Evolutionary conservation across 2,797 vertebrate species (phyloP).

Genomic region (Pipistrellus pygmaeus): DNA sequence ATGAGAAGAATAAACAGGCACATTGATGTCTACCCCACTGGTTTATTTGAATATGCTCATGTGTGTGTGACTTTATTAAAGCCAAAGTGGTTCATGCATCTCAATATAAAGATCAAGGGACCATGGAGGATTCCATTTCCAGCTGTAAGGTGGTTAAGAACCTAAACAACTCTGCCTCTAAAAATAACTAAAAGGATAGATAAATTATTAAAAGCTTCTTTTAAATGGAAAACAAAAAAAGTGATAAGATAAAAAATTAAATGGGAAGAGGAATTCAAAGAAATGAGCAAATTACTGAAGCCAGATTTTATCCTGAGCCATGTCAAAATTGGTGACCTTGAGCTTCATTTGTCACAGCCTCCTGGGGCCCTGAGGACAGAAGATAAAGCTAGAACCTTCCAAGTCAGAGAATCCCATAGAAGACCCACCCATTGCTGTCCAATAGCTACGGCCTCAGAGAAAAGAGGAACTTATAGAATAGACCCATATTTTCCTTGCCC

Average conservation of each 20-base stretch:
- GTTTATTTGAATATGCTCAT: background rate
- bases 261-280: conserved; percentile 50
- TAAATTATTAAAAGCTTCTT: conserved; percentile 40
- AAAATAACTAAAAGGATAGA: background rate
- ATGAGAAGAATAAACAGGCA: conserved; percentile 47
- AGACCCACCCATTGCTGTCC: background rate
- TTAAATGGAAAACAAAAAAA: conserved; percentile 23
- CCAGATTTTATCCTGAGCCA: background rate
- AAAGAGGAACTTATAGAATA: background rate
- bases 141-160: background rate
- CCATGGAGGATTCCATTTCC: background rate
- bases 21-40: background rate
- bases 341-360: background rate
- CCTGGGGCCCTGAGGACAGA: background rate
- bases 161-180: background rate
- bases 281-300: background rate
- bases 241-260: conserved; percentile 37
- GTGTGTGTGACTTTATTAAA: conserved; percentile 25
- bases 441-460: background rate
- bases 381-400: background rate
- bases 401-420: background rate
- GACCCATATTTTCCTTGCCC: background rate
- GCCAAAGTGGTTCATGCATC: background rate
- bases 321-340: background rate
- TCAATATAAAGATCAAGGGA: conserved; percentile 34